phyloP scores from a whole-genome alignment of 2,797 vertebrate genomes.

The Coluber constrictor region DNA sequence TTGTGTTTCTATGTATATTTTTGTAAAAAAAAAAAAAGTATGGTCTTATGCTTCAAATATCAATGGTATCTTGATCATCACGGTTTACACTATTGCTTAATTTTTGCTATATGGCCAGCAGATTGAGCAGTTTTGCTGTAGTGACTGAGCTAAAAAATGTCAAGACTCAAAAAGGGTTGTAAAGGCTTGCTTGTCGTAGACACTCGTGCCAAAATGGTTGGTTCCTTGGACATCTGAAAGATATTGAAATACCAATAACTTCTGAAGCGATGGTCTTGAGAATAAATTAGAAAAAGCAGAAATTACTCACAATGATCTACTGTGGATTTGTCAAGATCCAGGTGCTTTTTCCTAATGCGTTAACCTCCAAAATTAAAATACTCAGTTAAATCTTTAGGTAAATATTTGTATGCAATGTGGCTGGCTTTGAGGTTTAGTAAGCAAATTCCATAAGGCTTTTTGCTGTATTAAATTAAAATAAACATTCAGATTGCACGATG shows the following conservation, averaged over 20 bases:
- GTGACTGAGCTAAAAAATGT: slow-evolving; percentile 49
- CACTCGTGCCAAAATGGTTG: slow-evolving; percentile 24
- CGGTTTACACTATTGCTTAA: slow-evolving; percentile 73
- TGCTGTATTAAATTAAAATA: slow-evolving; percentile 66
- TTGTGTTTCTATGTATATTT: slow-evolving; percentile 80
- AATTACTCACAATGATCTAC: background rate
- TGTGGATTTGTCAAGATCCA: slow-evolving; percentile 24
- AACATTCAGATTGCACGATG: slow-evolving; percentile 64
- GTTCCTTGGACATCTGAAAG: slow-evolving; percentile 45
- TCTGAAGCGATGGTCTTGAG: slow-evolving; percentile 42
- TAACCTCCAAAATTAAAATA: slow-evolving; percentile 7
- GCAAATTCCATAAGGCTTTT: slow-evolving; percentile 62
- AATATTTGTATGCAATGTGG: slow-evolving; percentile 61
- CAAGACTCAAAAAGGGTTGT: slow-evolving; percentile 16
- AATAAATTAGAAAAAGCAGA: slow-evolving; percentile 7
- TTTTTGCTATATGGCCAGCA: slow-evolving; percentile 27
- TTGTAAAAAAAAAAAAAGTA: slow-evolving; percentile 71
- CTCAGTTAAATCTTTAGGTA: slow-evolving; percentile 55
- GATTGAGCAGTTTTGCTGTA: slow-evolving; percentile 59
- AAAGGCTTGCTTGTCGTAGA: slow-evolving; percentile 18
- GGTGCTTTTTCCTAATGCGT: slow-evolving; percentile 52
- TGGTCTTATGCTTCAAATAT: slow-evolving; percentile 76
- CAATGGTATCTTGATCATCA: slow-evolving; percentile 73
- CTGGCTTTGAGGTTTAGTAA: slow-evolving; percentile 68
- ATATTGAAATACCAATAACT: slow-evolving; percentile 18